Conservation (phyloP, 2,888 invertebrate species). For the Drosophila paranaensis region DNA sequence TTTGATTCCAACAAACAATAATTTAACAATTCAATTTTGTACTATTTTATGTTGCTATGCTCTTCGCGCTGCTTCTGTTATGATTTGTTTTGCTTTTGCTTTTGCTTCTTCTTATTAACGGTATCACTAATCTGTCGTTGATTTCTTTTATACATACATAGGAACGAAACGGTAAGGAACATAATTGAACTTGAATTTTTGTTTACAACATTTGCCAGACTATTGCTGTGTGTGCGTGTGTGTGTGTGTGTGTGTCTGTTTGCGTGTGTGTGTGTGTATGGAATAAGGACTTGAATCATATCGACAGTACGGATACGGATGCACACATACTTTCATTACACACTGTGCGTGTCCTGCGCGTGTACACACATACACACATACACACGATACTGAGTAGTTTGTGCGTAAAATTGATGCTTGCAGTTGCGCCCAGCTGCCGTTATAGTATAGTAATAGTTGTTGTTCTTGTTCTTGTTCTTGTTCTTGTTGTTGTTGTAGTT, state of each 20-base stretch:
- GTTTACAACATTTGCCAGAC: conserved; percentile 73
- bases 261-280: conserved; percentile 25
- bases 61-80: conserved; percentile 28
- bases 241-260: conserved; percentile 12
- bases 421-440: conserved; percentile 38
- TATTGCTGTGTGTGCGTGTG: conserved; percentile 55
- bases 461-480: too few relatives aligned
- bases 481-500: conserved; percentile 29
- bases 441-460: conserved; percentile 40
- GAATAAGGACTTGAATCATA: conserved; percentile 47
- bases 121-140: conserved; percentile 74
- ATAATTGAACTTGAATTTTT: conserved; percentile 77
- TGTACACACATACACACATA: conserved; percentile 20
- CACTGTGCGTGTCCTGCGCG: conserved; percentile 1
- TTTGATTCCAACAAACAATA: conserved; percentile 65
- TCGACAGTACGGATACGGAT: conserved; percentile 9
- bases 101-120: conserved; percentile 51
- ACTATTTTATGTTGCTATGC: conserved; percentile 47
- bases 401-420: conserved; percentile 24
- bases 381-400: conserved; percentile 39
- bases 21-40: conserved; percentile 78
- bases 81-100: conserved; percentile 4
- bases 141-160: conserved; percentile 57
- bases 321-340: conserved; percentile 11
- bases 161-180: conserved; percentile 79